Evolutionary conservation across 2,113 vertebrate genomes (phyloP).

Genomic region (Felis catus): DNA sequence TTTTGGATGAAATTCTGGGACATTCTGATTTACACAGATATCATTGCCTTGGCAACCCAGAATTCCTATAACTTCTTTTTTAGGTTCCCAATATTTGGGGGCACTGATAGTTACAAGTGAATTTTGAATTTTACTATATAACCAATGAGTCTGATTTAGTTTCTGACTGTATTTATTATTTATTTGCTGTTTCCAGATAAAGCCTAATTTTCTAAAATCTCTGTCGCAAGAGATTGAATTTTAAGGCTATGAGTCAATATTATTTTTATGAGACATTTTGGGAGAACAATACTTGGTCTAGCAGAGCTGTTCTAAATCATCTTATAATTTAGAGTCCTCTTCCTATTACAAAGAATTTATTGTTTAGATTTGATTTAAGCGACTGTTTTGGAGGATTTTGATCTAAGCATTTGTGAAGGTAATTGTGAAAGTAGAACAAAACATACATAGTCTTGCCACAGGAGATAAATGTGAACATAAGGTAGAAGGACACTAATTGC

Average conservation of each 20-base stretch:
- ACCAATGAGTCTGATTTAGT: background rate
- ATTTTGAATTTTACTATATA: background rate
- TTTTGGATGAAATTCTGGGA: background rate
- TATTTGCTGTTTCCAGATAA: background rate
- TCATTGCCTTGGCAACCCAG: background rate
- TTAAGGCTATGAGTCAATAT: slow-evolving; percentile 12
- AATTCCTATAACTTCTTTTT: background rate
- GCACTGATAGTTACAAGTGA: background rate
- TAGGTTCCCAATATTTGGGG: background rate
- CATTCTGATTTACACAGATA: background rate
- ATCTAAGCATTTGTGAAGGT: background rate
- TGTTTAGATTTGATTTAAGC: background rate
- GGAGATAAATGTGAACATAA: background rate
- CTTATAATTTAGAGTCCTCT: background rate
- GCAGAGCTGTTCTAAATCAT: background rate
- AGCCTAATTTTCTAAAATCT: background rate
- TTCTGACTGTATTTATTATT: background rate
- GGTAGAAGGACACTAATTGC: background rate
- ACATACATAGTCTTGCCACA: background rate
- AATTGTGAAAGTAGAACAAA: background rate
- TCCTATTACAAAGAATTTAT: background rate
- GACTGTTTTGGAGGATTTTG: background rate
- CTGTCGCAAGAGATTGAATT: background rate
- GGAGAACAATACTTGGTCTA: background rate
- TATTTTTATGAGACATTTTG: slow-evolving; percentile 18